These are phyloP conservation scores for Lipotes vexillifer DNA, from an alignment of 2,113 vertebrate genomes.

Conservation along the genomic window DNA sequence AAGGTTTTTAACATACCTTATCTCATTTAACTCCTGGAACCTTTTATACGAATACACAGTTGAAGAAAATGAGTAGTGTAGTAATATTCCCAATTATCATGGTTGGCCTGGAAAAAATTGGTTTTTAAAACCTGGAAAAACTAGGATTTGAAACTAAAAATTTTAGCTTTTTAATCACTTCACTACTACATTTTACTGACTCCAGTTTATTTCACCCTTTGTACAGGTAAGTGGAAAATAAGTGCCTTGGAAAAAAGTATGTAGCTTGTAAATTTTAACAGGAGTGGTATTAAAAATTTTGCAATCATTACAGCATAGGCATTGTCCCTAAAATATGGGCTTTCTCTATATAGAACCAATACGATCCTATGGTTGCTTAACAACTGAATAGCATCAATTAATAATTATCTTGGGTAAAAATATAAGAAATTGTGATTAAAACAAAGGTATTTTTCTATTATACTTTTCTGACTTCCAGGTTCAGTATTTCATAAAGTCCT, in stretches of 20 bases:
- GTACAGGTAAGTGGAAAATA: not conserved
- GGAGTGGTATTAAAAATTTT: not conserved
- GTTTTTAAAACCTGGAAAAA: not conserved
- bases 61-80: not conserved
- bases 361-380: not conserved
- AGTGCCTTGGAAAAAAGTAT: not conserved
- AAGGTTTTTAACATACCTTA: not conserved
- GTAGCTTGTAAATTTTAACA: not conserved
- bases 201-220: not conserved
- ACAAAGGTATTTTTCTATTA: not conserved
- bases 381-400: not conserved
- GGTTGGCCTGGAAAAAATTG: not conserved
- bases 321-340: not conserved
- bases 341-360: not conserved
- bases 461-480: not conserved
- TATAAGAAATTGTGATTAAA: not conserved
- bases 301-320: not conserved
- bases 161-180: not conserved
- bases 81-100: not conserved
- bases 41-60: not conserved
- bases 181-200: not conserved
- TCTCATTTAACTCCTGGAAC: not conserved
- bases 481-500: not conserved
- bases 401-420: not conserved
- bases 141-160: not conserved